Base-by-base conservation (phyloP, 2,888 invertebrate species). In the Drosophila kambysellisi region DNA sequence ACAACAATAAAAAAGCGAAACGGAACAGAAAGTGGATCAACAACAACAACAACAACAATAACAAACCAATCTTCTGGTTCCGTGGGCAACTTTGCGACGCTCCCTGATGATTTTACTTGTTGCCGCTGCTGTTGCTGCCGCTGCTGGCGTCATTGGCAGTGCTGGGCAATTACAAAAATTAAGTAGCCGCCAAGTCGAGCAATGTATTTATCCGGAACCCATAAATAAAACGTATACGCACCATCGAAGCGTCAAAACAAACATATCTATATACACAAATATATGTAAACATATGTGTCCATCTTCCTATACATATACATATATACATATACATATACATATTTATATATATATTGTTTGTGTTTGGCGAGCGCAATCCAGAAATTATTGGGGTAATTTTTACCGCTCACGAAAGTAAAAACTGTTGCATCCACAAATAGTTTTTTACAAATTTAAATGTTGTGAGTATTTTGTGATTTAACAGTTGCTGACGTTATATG, bases 191-290 rank as follows among this genome's bases (percentile, higher is more conserved):
- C 66, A 73, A 74, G 70, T 77, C 62, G 77, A 37, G 70, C 70
- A 77, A 75, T 78, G 70, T 82, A 82, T 80, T 79, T 80, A 80
- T 79, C 79, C 82, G 82, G 82, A 80, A 80, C 79, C 80, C 82
- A 80, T 80, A 80, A 82, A 82, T 82, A 80, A 80, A 74, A 69
- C 46, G 79, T 66, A 71, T 71, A 74, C 79, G 79, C 78, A 63
- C 82, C 63, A 59, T 70, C 43, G 79, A 35, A 61, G 17, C 53
- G 41, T 25, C 64, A 51, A 43, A 51, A 20, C 53, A 48, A n/a
- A 51, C 29, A 15, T 46, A 15, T 46, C 20, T 46, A 20, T 7
- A 15, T 7, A 46, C 5, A n/a, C 5, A n/a, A n/a, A 43, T 4
- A 0, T 43, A 43, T 20, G 20, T 11, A 43, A 6, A 43, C 9